Percentiles rank a stretch among this genome's conserved stretches.
Evolutionary conservation across 2,113 vertebrate genomes (phyloP).

Genomic region (Axis porcinus): DNA sequence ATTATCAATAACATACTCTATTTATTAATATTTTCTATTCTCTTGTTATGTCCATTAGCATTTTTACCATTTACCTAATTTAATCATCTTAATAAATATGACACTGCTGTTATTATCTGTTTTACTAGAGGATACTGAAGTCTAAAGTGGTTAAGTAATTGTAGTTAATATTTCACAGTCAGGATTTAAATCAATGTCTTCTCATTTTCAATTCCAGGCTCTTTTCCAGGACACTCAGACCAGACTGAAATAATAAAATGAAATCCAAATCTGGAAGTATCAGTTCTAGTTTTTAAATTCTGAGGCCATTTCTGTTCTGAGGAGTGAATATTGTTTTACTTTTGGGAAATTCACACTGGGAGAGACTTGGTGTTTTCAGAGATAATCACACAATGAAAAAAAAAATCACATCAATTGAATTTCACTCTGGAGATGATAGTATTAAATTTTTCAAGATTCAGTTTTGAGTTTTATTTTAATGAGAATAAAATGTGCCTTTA

Average conservation of each 20-base stretch:
- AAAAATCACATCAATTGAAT: slow-evolving; percentile 11
- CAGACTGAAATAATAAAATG: slow-evolving; percentile 15
- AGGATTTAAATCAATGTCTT: slow-evolving; percentile 38
- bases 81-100: neutral
- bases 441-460: neutral
- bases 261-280: neutral
- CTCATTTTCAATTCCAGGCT: slow-evolving; percentile 9
- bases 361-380: slow-evolving; percentile 26
- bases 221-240: neutral
- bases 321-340: neutral
- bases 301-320: neutral
- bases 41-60: neutral
- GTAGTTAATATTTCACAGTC: neutral
- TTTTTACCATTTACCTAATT: neutral
- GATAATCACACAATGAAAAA: neutral
- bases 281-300: neutral
- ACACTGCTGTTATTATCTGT: neutral
- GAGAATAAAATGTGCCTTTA: slow-evolving; percentile 17
- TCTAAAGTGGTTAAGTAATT: neutral
- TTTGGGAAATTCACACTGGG: neutral
- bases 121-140: neutral
- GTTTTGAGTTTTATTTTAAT: slow-evolving; percentile 31
- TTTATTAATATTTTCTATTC: neutral
- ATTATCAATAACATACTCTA: neutral
- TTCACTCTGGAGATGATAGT: slow-evolving; percentile 8